Evolutionary conservation across 2,888 invertebrate species (phyloP).

Genomic region (Pterostichus madidus): DNA sequence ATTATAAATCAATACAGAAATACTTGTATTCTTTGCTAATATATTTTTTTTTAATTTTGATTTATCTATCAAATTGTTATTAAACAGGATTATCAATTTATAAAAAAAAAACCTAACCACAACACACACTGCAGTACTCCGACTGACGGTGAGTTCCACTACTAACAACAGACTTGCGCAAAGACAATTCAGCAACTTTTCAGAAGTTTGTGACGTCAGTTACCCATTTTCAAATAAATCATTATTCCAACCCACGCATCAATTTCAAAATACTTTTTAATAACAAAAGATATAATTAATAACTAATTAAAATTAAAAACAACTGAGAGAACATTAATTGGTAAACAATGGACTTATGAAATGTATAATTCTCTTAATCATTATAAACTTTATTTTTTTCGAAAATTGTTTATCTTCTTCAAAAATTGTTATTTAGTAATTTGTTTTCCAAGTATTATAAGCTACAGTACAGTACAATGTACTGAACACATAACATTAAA

Average conservation of each 20-base stretch:
- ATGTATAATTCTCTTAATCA: no score
- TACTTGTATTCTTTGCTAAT: background rate
- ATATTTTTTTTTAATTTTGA: background rate
- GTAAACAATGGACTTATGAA: background rate
- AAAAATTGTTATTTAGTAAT: no score
- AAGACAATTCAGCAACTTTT: background rate
- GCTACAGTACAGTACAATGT: no score
- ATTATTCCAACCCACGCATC: conserved; percentile 12
- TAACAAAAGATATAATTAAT: background rate
- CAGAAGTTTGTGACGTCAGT: background rate
- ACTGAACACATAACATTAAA: no score
- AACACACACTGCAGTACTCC: conserved; percentile 12
- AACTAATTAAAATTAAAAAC: background rate
- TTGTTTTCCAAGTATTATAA: no score
- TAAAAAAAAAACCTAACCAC: conserved; percentile 51
- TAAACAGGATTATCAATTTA: conserved; percentile 35
- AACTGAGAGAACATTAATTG: background rate
- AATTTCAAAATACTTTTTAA: conserved; percentile 3
- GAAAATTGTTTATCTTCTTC: no score
- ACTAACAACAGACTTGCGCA: conserved; percentile 5
- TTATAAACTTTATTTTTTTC: no score
- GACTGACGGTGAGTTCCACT: conserved; percentile 14
- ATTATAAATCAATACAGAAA: background rate
- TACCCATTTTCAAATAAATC: conserved; percentile 32
- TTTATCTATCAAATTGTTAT: background rate